phyloP scores from a whole-genome alignment of 2,113 vertebrate genomes.

The Sprattus sprattus region DNA sequence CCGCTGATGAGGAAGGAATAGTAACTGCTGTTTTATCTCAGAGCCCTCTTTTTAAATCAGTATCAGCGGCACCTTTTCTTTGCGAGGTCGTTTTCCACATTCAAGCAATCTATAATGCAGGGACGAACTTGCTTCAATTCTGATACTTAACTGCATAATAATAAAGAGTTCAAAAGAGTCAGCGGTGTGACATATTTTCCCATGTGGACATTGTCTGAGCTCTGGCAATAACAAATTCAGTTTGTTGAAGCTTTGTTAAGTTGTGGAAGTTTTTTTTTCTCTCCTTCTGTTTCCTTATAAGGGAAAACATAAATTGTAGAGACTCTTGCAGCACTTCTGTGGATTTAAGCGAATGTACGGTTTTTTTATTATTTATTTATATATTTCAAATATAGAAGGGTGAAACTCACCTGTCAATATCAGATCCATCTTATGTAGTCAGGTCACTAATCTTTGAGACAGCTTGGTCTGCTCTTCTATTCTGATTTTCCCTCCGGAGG shows the following conservation, averaged over 20 bases:
- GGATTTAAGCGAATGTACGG: not conserved
- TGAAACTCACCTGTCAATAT: not conserved
- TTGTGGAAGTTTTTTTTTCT: not conserved
- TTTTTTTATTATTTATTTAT: not conserved
- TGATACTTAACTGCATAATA: not conserved
- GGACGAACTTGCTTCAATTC: not conserved
- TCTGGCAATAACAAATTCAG: not conserved
- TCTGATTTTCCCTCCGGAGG: not conserved
- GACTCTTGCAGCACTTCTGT: not conserved
- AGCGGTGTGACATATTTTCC: not conserved
- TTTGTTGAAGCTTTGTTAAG: not conserved
- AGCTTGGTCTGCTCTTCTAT: not conserved
- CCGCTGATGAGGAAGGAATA: slow-evolving; percentile 33
- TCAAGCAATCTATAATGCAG: not conserved
- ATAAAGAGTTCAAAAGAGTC: not conserved
- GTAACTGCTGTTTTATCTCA: slow-evolving; percentile 28
- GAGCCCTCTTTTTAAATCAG: not conserved
- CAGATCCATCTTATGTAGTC: not conserved
- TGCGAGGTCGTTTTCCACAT: not conserved
- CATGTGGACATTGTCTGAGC: not conserved
- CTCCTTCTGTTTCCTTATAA: not conserved
- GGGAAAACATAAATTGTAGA: not conserved
- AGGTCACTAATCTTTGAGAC: not conserved
- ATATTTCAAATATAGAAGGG: not conserved
- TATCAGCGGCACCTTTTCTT: not conserved